These are phyloP conservation scores for Therioaphis trifolii DNA, from an alignment of 2,888 invertebrate species.

Conservation along the genomic window DNA sequence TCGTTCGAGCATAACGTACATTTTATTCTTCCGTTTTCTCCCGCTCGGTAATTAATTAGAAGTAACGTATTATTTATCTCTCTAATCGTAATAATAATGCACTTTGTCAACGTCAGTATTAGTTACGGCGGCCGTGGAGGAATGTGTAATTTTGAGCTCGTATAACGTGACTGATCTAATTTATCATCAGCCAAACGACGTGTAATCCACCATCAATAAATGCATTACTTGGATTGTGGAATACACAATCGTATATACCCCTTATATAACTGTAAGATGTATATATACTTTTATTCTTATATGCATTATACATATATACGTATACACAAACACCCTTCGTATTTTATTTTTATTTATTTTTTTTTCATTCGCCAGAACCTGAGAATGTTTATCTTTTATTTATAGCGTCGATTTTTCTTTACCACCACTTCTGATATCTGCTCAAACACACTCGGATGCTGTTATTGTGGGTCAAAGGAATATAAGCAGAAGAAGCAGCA, in stretches of 20 bases:
- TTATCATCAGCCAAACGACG: conserved; percentile 56
- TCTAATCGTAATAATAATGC: conserved; percentile 30
- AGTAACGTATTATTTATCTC: conserved; percentile 39
- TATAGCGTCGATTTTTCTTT: conserved; percentile 60
- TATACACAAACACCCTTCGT: conserved; percentile 43
- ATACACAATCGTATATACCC: conserved; percentile 36
- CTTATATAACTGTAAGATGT: too few relatives aligned
- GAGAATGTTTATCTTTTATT: conserved; percentile 63
- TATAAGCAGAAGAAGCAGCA: not conserved
- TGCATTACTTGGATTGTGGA: conserved; percentile 52
- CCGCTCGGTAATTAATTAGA: not conserved
- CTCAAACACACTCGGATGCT: conserved; percentile 52
- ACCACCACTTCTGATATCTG: conserved; percentile 41
- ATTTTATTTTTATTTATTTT: not conserved
- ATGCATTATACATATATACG: too few relatives aligned
- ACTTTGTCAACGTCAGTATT: conserved; percentile 57
- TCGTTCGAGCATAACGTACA: too few relatives aligned
- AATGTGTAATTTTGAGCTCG: conserved; percentile 45
- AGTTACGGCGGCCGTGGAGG: conserved; percentile 47
- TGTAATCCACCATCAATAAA: conserved; percentile 59
- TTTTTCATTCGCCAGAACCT: conserved; percentile 46
- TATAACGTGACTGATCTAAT: conserved; percentile 46
- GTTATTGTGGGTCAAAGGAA: conserved; percentile 39
- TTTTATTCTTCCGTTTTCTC: not conserved
- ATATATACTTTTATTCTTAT: too few relatives aligned